Conservation (phyloP, 2,888 invertebrate genomes). For the Leucophora obtusa region DNA sequence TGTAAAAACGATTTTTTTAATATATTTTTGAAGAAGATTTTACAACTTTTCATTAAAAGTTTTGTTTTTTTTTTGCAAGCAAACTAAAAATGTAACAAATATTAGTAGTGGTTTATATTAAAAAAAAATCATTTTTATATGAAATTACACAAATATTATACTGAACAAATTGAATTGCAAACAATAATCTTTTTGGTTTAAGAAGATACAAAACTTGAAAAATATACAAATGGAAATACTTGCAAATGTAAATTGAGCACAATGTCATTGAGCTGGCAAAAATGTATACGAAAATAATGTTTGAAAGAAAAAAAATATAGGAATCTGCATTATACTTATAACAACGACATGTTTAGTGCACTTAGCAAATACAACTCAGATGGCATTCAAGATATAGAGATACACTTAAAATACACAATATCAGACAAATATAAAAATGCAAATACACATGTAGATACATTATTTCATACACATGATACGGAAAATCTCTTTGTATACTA, state of each 20-base stretch:
- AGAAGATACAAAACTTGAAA: conserved; percentile 2
- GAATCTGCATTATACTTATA: conserved; percentile 22
- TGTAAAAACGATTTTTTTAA: too few species aligned
- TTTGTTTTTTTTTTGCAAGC: too few species aligned
- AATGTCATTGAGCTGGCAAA: conserved; percentile 16
- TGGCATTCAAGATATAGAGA: conserved; percentile 33
- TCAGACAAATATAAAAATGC: conserved; percentile 19
- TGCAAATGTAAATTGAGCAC: conserved; percentile 43
- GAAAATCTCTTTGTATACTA: neutral
- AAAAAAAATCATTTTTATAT: neutral
- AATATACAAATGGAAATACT: conserved; percentile 26
- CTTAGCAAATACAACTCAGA: conserved; percentile 37
- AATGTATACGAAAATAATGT: neutral
- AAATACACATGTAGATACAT: neutral
- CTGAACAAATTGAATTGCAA: conserved; percentile 35
- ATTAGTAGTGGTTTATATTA: too few species aligned
- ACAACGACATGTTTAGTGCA: conserved; percentile 38
- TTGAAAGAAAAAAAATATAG: neutral
- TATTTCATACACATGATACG: too few species aligned
- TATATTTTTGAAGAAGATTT: too few species aligned
- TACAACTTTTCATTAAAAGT: too few species aligned
- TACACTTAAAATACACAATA: conserved; percentile 43
- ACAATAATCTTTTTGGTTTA: conserved; percentile 40
- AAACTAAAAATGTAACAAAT: too few species aligned
- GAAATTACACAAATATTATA: conserved; percentile 2